Evolutionary conservation across 2,888 invertebrate species (phyloP).

Genomic region (Alentia gelatinosa): DNA sequence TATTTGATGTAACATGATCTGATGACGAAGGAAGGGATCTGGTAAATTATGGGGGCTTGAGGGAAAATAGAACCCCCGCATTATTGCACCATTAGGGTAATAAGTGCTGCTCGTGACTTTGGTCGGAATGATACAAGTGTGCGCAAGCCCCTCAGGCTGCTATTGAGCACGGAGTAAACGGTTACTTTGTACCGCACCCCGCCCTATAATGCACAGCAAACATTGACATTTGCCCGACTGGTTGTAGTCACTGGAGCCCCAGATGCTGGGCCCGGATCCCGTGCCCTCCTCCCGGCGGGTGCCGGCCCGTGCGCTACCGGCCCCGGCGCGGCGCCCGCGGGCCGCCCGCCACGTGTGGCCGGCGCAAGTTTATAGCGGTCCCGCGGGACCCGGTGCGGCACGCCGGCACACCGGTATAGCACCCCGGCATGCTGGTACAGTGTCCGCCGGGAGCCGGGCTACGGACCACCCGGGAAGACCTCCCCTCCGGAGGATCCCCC

Average conservation of each 20-base stretch:
- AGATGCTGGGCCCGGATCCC: neutral
- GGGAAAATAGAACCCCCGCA: neutral
- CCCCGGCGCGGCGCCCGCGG: neutral
- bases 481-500: neutral
- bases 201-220: neutral
- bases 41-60: neutral
- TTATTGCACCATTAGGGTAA: neutral
- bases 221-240: constrained; percentile 13
- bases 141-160: neutral
- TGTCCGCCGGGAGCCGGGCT: neutral
- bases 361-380: constrained; percentile 11
- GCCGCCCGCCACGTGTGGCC: constrained; percentile 19
- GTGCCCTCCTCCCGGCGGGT: neutral
- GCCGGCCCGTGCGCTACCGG: neutral
- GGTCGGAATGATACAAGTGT: neutral
- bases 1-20: neutral
- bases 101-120: neutral
- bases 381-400: neutral
- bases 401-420: constrained; percentile 4
- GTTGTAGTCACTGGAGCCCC: neutral
- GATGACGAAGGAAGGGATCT: neutral
- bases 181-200: neutral
- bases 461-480: neutral
- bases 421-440: constrained; percentile 17
- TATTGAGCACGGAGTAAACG: neutral